Evolutionary conservation across 1,140 invertebrate genomes (phyloP).

Genomic region (Magallana angulata): DNA sequence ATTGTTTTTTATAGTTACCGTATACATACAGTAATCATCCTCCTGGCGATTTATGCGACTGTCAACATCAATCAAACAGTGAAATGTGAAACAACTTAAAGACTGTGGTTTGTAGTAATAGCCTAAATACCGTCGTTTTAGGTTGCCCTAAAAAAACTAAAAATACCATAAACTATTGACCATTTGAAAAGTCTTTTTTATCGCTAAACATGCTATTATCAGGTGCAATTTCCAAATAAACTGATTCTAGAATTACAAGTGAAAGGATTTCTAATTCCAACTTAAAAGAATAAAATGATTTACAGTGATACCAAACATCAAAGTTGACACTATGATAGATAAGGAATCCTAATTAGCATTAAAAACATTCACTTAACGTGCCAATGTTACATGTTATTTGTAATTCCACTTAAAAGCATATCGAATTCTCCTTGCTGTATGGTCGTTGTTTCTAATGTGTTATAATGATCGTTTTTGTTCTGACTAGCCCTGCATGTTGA

Average conservation of each 20-base stretch:
- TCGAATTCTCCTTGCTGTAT: background rate
- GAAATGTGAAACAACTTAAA: too few relatives aligned
- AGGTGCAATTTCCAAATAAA: background rate
- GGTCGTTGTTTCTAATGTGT: constrained; percentile 24
- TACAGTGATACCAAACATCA: constrained; percentile 34
- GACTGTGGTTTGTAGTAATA: background rate
- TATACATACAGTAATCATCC: too few relatives aligned
- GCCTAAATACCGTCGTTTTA: background rate
- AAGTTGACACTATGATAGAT: constrained; percentile 32
- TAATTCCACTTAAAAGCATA: constrained; percentile 36
- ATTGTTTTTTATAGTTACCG: too few relatives aligned
- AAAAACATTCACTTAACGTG: constrained; percentile 20
- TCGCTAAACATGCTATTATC: background rate
- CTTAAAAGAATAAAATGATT: constrained; percentile 28
- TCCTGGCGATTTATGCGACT: too few relatives aligned
- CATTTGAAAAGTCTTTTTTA: background rate
- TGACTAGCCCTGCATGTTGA: background rate
- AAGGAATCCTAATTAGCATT: constrained; percentile 26
- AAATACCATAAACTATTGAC: constrained; percentile 12
- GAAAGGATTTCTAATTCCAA: constrained; percentile 6
- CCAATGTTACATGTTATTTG: constrained; percentile 1
- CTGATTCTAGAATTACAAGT: constrained; percentile 24
- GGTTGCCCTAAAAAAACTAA: background rate
- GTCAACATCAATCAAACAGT: too few relatives aligned
- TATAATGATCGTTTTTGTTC: constrained; percentile 18